Percentiles rank a stretch among this genome's conserved stretches.
These are phyloP conservation scores for Odocoileus hemionus DNA, from an alignment of 2,113 vertebrate species.

Conservation along the genomic window DNA sequence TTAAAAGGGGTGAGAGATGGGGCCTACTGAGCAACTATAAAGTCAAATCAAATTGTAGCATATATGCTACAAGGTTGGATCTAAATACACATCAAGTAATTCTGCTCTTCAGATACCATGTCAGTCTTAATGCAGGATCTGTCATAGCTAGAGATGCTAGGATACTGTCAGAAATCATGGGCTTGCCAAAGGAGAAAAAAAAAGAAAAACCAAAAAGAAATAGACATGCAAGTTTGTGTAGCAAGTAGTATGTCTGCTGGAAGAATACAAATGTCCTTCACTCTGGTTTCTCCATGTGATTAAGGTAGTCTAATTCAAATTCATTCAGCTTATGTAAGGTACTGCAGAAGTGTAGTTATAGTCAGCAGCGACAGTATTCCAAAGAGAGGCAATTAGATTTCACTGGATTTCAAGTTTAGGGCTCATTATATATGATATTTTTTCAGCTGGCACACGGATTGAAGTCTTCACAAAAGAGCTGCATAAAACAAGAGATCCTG, in stretches of 20 bases:
- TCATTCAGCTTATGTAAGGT: not conserved
- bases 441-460: slow-evolving; percentile 25
- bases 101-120: not conserved
- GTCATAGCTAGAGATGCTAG: not conserved
- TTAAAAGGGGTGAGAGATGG: not conserved
- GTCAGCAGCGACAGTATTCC: not conserved
- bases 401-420: slow-evolving; percentile 28
- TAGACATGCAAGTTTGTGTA: not conserved
- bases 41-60: not conserved
- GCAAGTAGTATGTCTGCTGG: not conserved
- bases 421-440: slow-evolving; percentile 14
- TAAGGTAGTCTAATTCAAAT: not conserved
- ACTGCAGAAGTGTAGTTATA: not conserved
- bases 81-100: not conserved
- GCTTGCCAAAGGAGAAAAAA: not conserved
- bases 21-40: not conserved
- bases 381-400: slow-evolving; percentile 18
- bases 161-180: not conserved
- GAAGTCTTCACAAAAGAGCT: not conserved
- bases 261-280: not conserved
- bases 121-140: slow-evolving; percentile 14
- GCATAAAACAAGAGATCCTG: slow-evolving; percentile 23
- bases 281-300: not conserved
- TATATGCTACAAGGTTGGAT: not conserved
- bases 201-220: not conserved